Percentiles rank a stretch among this genome's conserved stretches.
phyloP scores from a whole-genome alignment of 2,888 invertebrate genomes.

The Aphodius sticticus region DNA sequence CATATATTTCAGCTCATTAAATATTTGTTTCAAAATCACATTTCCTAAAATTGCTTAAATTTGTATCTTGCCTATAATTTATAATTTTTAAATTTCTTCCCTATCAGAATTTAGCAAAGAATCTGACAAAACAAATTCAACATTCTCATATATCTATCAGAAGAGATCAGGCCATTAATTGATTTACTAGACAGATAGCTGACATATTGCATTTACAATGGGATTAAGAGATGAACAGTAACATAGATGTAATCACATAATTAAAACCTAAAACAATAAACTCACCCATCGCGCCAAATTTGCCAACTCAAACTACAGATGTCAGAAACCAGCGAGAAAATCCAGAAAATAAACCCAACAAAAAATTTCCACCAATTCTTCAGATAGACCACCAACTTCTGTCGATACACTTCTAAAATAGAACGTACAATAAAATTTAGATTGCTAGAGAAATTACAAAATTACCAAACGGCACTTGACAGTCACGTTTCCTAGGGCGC shows the following conservation, averaged over 20 bases:
- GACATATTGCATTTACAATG: too few relatives aligned
- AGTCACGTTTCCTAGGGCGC: constrained; percentile 63
- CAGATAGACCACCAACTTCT: constrained; percentile 62
- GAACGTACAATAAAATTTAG: constrained; percentile 36
- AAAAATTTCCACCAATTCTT: constrained; percentile 65
- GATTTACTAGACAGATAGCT: not conserved
- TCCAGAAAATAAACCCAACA: constrained; percentile 74
- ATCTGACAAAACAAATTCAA: too few relatives aligned
- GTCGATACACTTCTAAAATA: constrained; percentile 54
- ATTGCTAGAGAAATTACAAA: constrained; percentile 23
- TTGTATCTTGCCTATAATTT: too few relatives aligned
- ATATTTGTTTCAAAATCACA: too few relatives aligned
- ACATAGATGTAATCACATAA: not conserved
- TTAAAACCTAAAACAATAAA: constrained; percentile 7
- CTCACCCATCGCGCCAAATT: constrained; percentile 65
- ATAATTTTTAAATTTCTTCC: too few relatives aligned
- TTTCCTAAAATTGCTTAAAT: too few relatives aligned
- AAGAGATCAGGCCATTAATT: not conserved
- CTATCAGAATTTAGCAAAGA: too few relatives aligned
- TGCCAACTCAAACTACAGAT: constrained; percentile 81
- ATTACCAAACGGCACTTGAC: constrained; percentile 55
- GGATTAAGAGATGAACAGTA: not conserved
- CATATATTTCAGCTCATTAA: not conserved
- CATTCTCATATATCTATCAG: not conserved
- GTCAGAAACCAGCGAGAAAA: constrained; percentile 80